Conservation (phyloP, 2,888 invertebrate genomes). For the Phragmatobia fuliginosa region DNA sequence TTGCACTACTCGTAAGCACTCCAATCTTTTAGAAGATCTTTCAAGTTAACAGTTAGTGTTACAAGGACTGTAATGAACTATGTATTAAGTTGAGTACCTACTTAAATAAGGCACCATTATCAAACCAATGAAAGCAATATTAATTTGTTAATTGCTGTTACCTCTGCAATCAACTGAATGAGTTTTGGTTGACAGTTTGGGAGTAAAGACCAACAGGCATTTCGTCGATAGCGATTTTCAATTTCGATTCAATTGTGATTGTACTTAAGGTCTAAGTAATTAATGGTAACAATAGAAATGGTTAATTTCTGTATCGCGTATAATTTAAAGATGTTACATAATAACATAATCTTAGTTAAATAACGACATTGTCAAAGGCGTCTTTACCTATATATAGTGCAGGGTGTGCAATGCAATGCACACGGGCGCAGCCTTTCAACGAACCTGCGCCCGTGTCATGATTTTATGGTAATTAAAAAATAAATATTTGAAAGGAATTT, state of each 20-base stretch:
- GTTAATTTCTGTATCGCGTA: too few species aligned
- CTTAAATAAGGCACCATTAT: slow-evolving; percentile 1
- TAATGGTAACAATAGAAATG: not conserved
- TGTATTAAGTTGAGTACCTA: not conserved
- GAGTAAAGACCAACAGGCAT: not conserved
- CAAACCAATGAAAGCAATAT: slow-evolving; percentile 7
- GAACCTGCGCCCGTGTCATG: too few species aligned
- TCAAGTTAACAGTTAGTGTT: not conserved
- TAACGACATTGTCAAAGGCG: too few species aligned
- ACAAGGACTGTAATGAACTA: not conserved
- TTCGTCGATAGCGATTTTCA: slow-evolving; percentile 8
- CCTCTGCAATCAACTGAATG: slow-evolving; percentile 17
- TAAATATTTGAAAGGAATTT: too few species aligned
- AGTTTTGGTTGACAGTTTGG: slow-evolving; percentile 1
- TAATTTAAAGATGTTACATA: too few species aligned
- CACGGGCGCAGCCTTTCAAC: too few species aligned
- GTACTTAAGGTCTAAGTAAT: not conserved
- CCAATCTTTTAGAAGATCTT: too few species aligned
- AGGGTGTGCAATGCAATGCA: too few species aligned
- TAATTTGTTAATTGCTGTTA: slow-evolving; percentile 17
- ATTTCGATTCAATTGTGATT: slow-evolving; percentile 1
- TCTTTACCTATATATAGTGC: too few species aligned
- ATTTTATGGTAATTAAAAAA: too few species aligned
- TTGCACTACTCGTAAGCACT: too few species aligned
- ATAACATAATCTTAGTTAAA: too few species aligned